A percentile compares a stretch with the other conserved stretches of the same genome.
Conservation (phyloP, 2,888 invertebrate genomes). For the Kuschelorhynchus macadamiae region DNA sequence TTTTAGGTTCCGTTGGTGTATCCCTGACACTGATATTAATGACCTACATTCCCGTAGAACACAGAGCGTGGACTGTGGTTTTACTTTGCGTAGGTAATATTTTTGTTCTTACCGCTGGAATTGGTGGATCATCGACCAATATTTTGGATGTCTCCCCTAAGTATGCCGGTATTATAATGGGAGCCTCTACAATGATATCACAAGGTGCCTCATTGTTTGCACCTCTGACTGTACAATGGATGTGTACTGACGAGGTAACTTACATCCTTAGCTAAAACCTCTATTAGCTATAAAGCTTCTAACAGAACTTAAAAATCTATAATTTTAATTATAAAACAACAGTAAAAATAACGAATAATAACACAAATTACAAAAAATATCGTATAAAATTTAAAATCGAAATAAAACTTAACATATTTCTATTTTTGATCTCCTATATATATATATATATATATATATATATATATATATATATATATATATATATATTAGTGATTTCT, state of each 20-base stretch:
- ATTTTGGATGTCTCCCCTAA: slow-evolving; percentile 29
- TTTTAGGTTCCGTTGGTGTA: slow-evolving; percentile 8
- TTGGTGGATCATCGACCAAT: slow-evolving; percentile 23
- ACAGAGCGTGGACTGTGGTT: slow-evolving; percentile 7
- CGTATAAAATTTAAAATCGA: no score
- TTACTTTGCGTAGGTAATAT: slow-evolving; percentile 13
- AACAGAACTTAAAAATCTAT: no score
- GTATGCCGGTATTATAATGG: slow-evolving; percentile 34
- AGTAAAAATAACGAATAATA: no score
- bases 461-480: no score
- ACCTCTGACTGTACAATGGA: slow-evolving; percentile 26
- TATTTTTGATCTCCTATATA: no score
- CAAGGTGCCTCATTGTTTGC: slow-evolving; percentile 18
- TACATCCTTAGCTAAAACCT: no score
- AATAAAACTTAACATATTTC: no score
- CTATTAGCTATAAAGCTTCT: no score
- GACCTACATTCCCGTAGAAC: slow-evolving; percentile 25
- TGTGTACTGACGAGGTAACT: slow-evolving; percentile 26
- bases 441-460: no score
- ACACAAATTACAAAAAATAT: no score
- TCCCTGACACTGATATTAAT: slow-evolving; percentile 4
- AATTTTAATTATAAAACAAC: no score
- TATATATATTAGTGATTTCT: no score
- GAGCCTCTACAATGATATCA: slow-evolving; percentile 5
- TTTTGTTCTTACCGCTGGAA: neutral